These are phyloP conservation scores for Laspeyria flexula DNA, from an alignment of 2,888 invertebrate species.

Conservation along the genomic window DNA sequence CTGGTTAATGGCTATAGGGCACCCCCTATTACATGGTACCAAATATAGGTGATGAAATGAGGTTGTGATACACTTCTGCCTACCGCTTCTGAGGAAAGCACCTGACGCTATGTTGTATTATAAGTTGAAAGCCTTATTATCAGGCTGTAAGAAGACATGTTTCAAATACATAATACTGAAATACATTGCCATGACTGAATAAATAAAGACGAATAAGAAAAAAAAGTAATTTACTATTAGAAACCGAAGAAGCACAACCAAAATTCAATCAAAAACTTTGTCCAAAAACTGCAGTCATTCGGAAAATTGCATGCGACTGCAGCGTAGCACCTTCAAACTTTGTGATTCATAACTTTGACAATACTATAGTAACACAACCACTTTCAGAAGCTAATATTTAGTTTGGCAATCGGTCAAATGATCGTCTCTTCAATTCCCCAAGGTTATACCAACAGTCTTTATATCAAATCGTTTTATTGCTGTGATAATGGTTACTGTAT, in stretches of 20 bases:
- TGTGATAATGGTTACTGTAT: constrained; percentile 13
- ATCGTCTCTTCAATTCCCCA: constrained; percentile 49
- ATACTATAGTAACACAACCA: constrained; percentile 37
- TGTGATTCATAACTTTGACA: constrained; percentile 50
- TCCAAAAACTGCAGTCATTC: background rate
- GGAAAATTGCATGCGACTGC: constrained; percentile 18
- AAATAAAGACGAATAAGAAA: no score
- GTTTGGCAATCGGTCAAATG: constrained; percentile 70
- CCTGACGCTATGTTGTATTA: no score
- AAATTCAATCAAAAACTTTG: constrained; percentile 10
- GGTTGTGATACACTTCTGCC: no score
- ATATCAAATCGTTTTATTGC: constrained; percentile 16
- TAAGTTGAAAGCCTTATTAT: no score
- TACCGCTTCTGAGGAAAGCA: no score
- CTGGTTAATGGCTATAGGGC: no score
- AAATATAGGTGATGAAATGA: no score
- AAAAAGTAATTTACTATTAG: background rate
- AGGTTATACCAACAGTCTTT: constrained; percentile 53
- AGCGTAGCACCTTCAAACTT: constrained; percentile 31
- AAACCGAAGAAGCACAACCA: background rate
- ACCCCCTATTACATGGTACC: no score
- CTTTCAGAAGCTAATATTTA: constrained; percentile 64
- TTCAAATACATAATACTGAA: no score
- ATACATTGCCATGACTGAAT: no score
- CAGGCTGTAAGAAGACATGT: no score